phyloP scores from a whole-genome alignment of 1,140 invertebrate genomes.

The Drosophila tristis region DNA sequence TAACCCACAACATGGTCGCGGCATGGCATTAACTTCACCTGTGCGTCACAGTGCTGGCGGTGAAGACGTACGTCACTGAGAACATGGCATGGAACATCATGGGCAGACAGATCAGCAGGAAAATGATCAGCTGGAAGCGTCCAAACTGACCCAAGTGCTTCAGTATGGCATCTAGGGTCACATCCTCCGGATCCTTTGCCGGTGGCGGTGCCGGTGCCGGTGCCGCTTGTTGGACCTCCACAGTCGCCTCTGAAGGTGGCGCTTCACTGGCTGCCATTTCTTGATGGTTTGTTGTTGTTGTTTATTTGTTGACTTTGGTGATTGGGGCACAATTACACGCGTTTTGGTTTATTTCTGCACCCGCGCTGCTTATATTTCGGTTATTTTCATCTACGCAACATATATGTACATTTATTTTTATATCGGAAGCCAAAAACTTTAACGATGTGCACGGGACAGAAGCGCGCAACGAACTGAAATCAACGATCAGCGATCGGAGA shows the following conservation, averaged over 20 bases:
- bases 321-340: constrained; percentile 18
- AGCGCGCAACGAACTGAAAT: constrained; percentile 34
- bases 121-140: constrained; percentile 86
- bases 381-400: constrained; percentile 43
- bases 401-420: constrained; percentile 53
- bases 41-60: constrained; percentile 86
- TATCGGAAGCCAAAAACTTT: constrained; percentile 21
- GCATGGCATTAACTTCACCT: constrained; percentile 83
- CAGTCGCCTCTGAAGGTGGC: constrained; percentile 32
- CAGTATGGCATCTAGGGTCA: constrained; percentile 77
- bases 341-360: constrained; percentile 49
- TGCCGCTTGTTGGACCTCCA: constrained; percentile 8
- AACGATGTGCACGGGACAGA: constrained; percentile 35
- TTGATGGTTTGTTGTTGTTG: neutral
- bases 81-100: constrained; percentile 85
- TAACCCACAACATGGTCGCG: constrained; percentile 1
- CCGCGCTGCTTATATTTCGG: neutral
- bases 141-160: constrained; percentile 86
- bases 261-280: constrained; percentile 58
- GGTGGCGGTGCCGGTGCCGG: constrained; percentile 3
- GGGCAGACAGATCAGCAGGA: constrained; percentile 85
- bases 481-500: constrained; percentile 15
- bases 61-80: constrained; percentile 86
- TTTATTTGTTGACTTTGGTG: neutral
- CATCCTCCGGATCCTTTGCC: constrained; percentile 63